Evolutionary conservation across 2,113 vertebrate species (phyloP), one percentile per base, ranked within the genome.

Genomic region (Acrocephalus arundinaceus): DNA sequence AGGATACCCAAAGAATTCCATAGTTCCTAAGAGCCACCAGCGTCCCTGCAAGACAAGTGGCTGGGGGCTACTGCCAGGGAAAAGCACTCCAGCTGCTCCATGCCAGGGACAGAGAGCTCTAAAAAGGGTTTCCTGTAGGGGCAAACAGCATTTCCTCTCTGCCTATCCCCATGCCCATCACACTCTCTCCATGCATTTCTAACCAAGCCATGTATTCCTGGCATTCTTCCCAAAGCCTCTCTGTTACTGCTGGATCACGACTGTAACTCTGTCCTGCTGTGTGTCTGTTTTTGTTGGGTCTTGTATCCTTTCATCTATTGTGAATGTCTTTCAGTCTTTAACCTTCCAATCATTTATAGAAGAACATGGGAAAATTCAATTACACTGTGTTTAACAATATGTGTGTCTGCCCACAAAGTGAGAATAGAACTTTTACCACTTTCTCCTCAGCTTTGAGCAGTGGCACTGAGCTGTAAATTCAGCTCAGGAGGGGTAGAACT

Each of bases 141-240:
- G 57, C 71, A 67, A 49, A 45, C 39, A 20, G 35, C 0, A 0
- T 24, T 85, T 91, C 59, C 77, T 51, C 55, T 10, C 1, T 66
- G 61, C 46, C 65, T 4, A 2, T 13, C 22, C 57, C n/a, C 5
- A 28, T 59, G 62, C 87, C 79, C 85, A 65, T 7, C 49, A 12
- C 0, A 0, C 8, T 33, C 48, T 21, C 71, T 43, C 2, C 0
- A 2, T 15, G 27, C 12, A 6, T 15, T 90, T 85, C 78, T 17
- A 35, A 51, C 19, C 4, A 23, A 89, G 59, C 70, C 22, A 9
- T 0, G 0, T 18, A 19, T 37, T 82, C 66, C 86, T 88, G 72
- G n/a, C 58, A 2, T 27, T 61, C 54, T 68, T 93, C 48, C 85
- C 31, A 39, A 62, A 72, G 67, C 30, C 62, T 19, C 57, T 82